These are phyloP conservation scores for Timema cristinae DNA, from an alignment of 2,888 invertebrate genomes.

Conservation along the genomic window DNA sequence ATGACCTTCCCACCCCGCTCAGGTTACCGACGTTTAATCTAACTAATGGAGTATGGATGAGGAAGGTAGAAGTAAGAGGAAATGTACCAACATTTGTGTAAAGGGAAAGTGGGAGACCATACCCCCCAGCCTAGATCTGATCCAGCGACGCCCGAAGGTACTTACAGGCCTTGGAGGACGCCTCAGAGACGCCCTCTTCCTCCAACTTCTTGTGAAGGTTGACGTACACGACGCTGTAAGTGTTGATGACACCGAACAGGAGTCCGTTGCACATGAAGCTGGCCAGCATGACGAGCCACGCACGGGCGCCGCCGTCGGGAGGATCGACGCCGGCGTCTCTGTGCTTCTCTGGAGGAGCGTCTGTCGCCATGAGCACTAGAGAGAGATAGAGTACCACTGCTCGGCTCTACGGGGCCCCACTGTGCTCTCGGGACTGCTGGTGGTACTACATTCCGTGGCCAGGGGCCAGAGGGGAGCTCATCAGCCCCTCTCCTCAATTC, in stretches of 20 bases:
- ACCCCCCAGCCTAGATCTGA: no score
- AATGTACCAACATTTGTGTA: no score
- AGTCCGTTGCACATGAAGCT: conserved; percentile 88
- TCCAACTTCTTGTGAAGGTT: conserved; percentile 62
- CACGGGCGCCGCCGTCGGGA: conserved; percentile 76
- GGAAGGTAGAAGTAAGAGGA: no score
- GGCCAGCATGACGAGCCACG: conserved; percentile 76
- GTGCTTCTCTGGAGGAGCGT: neutral
- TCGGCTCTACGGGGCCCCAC: no score
- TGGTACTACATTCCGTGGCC: no score
- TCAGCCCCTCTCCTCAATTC: no score
- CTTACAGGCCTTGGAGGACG: conserved; percentile 81
- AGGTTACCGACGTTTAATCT: no score
- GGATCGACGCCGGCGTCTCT: conserved; percentile 15
- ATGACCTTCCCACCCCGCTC: no score
- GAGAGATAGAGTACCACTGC: conserved; percentile 12
- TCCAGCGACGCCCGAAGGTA: conserved; percentile 30
- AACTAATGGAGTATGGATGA: no score
- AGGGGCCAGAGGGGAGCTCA: no score
- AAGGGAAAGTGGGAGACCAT: no score
- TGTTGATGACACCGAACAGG: conserved; percentile 86
- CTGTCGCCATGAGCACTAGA: neutral
- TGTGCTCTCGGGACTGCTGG: no score
- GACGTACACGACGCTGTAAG: conserved; percentile 75
- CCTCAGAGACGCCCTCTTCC: conserved; percentile 61